Evolutionary conservation across 2,888 invertebrate species (phyloP).

Genomic region (Calephelis perditalis): DNA sequence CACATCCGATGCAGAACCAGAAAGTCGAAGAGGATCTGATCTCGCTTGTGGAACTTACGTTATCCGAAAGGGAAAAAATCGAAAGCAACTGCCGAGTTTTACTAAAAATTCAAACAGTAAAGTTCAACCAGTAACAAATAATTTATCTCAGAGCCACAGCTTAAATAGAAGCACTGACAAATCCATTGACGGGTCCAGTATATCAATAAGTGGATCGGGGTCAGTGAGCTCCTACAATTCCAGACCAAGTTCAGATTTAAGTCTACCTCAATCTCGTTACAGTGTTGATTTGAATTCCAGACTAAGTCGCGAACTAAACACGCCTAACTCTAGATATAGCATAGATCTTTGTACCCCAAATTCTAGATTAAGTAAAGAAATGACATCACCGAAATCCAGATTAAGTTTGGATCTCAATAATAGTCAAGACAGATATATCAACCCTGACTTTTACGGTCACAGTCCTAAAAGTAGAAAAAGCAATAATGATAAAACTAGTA

Average conservation of each 20-base stretch:
- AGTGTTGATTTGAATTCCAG: constrained; percentile 76
- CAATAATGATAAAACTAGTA: constrained; percentile 47
- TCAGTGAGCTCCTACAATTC: constrained; percentile 80
- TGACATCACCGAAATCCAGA: constrained; percentile 79
- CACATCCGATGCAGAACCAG: constrained; percentile 78
- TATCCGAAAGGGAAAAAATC: constrained; percentile 85
- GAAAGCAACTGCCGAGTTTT: constrained; percentile 81
- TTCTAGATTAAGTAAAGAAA: constrained; percentile 76
- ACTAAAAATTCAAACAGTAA: constrained; percentile 73
- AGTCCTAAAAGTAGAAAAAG: constrained; percentile 71
- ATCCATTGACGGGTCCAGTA: constrained; percentile 69
- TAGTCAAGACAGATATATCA: constrained; percentile 63
- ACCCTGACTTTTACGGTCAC: constrained; percentile 65
- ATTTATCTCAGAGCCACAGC: constrained; percentile 64
- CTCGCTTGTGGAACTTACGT: constrained; percentile 85
- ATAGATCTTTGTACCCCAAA: constrained; percentile 82
- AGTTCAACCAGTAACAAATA: constrained; percentile 45
- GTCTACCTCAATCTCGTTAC: constrained; percentile 78
- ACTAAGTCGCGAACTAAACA: constrained; percentile 77
- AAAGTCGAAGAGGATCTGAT: constrained; percentile 54
- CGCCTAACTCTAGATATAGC: constrained; percentile 82
- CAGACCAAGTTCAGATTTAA: constrained; percentile 80
- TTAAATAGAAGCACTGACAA: constrained; percentile 69
- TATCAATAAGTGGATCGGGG: constrained; percentile 71
- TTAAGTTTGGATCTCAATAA: constrained; percentile 80